Evolutionary conservation across 1,140 invertebrate species (phyloP), one percentile per base, ranked within the genome.

Genomic region (Hormaphis cornu): DNA sequence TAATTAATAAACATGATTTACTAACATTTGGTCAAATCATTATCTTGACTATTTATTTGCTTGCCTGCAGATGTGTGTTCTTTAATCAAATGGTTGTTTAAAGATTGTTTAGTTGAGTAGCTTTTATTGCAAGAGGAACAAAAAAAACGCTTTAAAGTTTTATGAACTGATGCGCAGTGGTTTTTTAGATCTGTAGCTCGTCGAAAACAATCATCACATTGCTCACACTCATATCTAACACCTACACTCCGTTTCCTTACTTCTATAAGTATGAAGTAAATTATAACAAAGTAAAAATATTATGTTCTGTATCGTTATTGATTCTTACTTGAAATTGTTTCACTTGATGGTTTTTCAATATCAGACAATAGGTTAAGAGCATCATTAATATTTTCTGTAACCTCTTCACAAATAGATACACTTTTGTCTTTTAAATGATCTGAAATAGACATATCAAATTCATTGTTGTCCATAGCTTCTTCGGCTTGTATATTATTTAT

Each of bases 401-500:
- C 7, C 2, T 66, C 7, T 16, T 50, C 12, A 35, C 35, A 7
- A 44, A 30, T 44, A 30, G 3, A 24, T 1, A 33, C 20, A 24
- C 14, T 35, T 63, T 63, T 35, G 8, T 35, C 14, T 66, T 50
- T 24, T 48, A 7, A 7, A 33, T 7, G 7, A 16, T 44, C 10
- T 8, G 26, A 44, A 28, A 16, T 30, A 12, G 14, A 4, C 0
- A 28, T n/a, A 20, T 35, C 22, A 22, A 22, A 48, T 0, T 35
- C 14, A 22, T 48, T 18, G 16, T 24, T n/a, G 2, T 35, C 26
- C 61, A 50, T 66, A 48, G 61, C 35, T 66, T 66, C 61, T 8
- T 66, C 61, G n/a, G 61, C 30, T 66, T 66, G 61, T 22, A 66
- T 48, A 24, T 24, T 50, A 48, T 16, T 50, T 16, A 66, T 66